Evolutionary conservation across 2,888 invertebrate genomes (phyloP), one percentile per base, ranked within the genome.

Genomic region (Tanypteryx hageni): DNA sequence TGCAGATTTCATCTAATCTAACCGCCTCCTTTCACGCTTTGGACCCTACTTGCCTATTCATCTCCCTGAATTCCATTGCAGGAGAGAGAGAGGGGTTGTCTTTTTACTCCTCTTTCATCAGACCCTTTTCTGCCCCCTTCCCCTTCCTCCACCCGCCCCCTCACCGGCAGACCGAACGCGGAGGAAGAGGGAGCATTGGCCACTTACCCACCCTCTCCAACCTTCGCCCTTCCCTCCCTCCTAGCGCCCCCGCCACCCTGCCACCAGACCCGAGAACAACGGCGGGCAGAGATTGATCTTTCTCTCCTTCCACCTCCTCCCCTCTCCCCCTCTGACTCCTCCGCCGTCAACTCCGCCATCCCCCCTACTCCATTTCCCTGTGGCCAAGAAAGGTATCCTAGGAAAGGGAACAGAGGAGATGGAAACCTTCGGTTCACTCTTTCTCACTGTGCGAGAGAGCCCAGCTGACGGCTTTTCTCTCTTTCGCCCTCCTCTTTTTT

Each of bases 271-370:
- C 2, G 86, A 31, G 44, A 89, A 68, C 86, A 86, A 86, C 86
- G 61, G 61, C 59, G 86, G 86, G 59, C 86, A 86, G 86, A 86
- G 86, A 86, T 85, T 85, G 85, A 85, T 85, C 86, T 86, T 86
- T 82, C 18, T 4, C 14, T 82, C 31, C 56, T 27, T 44, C 86
- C 61, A 27, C 89, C 44, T 83, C 56, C n/a, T 64, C 64, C 14
- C 56, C 44, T 16, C 86, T 10, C 76, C 22, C 86, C 59, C 59
- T 27, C 14, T 44, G 56, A n/a, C 83, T 18, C 44, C 56, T 16
- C 82, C 44, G 3, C 18, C 31, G 22, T 76, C 85, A 13, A 58
- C 27, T 13, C 61, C 61, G 31, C 61, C 61, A 61, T 27, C 86
- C 31, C 27, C 27, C 27, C 59, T 5, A 57, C 58, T 85, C 57